Percentiles rank a stretch among this genome's conserved stretches.
Evolutionary conservation across 2,113 vertebrate species (phyloP).

Genomic region (Syngnathus scovelli): DNA sequence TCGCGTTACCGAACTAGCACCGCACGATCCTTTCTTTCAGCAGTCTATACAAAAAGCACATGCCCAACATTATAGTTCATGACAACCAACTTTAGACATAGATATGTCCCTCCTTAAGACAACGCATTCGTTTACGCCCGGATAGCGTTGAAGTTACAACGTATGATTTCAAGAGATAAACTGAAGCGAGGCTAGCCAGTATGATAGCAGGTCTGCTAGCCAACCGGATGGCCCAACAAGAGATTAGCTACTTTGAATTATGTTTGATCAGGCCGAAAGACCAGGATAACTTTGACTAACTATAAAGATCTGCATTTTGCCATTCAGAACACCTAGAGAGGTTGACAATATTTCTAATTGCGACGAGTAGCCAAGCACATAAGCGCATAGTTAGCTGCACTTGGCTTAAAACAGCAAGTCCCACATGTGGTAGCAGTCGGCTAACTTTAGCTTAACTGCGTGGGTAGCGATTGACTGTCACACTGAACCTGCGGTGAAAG

Average conservation of each 20-base stretch:
- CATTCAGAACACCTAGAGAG: neutral
- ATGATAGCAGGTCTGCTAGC: slow-evolving; percentile 29
- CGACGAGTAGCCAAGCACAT: neutral
- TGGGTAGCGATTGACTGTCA: neutral
- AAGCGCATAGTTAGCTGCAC: neutral
- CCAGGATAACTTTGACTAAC: too few relatives aligned
- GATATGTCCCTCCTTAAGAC: neutral
- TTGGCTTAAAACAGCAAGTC: slow-evolving; percentile 2
- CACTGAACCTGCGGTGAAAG: neutral
- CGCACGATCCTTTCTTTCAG: slow-evolving; percentile 4
- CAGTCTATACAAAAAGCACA: neutral
- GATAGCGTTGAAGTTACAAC: neutral
- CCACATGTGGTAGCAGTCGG: slow-evolving; percentile 55
- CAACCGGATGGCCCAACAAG: slow-evolving; percentile 23
- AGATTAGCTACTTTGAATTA: slow-evolving; percentile 23
- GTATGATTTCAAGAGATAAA: neutral
- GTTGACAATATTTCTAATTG: neutral
- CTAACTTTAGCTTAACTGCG: slow-evolving; percentile 19
- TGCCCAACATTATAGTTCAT: neutral
- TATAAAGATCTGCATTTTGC: neutral
- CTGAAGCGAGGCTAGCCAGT: neutral
- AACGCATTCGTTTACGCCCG: neutral
- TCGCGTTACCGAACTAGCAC: slow-evolving; percentile 27
- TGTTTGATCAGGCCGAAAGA: neutral
- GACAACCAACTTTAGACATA: neutral